These are phyloP conservation scores for Scaptodrosophila latifasciaeformis DNA, from an alignment of 2,888 invertebrate genomes.

Conservation along the genomic window DNA sequence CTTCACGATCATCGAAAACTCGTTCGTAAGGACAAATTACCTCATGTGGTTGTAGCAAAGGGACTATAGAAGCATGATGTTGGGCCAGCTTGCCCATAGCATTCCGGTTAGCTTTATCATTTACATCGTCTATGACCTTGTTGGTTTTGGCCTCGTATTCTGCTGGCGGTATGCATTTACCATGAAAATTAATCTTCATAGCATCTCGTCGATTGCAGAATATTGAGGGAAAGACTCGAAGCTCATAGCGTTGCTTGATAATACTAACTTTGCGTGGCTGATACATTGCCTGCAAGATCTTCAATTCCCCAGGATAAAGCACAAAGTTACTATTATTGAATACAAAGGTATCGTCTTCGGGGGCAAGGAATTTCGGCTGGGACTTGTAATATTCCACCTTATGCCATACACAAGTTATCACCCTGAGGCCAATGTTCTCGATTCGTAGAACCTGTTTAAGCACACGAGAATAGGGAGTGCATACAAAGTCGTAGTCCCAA, in stretches of 20 bases:
- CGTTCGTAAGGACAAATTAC: conserved; percentile 56
- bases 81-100: conserved; percentile 23
- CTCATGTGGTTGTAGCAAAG: conserved; percentile 31
- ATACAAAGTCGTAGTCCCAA: conserved; percentile 37
- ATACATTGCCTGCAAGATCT: conserved; percentile 39
- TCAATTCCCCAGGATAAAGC: conserved; percentile 49
- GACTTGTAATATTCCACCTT: conserved; percentile 20
- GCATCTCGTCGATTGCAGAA: conserved; percentile 31
- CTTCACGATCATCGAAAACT: conserved; percentile 55
- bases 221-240: conserved; percentile 48
- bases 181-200: conserved; percentile 37
- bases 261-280: conserved; percentile 43
- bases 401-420: conserved; percentile 52
- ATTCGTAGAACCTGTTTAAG: conserved; percentile 45
- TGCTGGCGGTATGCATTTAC: conserved; percentile 41
- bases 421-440: conserved; percentile 54
- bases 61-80: conserved; percentile 34
- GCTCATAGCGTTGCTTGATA: conserved; percentile 37
- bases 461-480: conserved; percentile 50
- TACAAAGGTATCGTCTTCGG: conserved; percentile 39
- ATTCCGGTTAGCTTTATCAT: conserved; percentile 40
- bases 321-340: conserved; percentile 37
- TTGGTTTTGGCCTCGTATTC: conserved; percentile 41
- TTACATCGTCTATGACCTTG: conserved; percentile 16
- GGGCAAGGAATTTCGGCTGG: background rate